Base-by-base conservation (phyloP, 2,888 invertebrate species). In the Fissipunctia ypsillon region DNA sequence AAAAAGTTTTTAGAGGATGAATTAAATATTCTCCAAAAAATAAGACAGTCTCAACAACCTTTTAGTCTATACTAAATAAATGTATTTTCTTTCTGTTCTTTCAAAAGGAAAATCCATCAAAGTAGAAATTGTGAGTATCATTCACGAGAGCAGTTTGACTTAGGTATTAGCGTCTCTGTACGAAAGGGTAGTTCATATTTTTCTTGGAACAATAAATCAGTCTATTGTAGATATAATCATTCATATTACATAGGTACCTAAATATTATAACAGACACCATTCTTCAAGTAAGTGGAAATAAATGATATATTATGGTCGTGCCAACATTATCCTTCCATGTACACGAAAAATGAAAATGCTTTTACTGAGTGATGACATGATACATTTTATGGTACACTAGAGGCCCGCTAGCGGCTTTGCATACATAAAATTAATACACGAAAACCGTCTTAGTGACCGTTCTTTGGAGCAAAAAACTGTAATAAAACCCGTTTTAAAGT, bases 271-370 rank as follows among this genome's bases (percentile, higher is more conserved):
- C 48, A 54, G 12, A 66, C 61, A 78, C 56, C 25, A 69, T 66
- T 69, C 48, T 69, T 64, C 54, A 61, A 61, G 67, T 68, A 59
- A 78, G 73, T 83, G 63, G 54, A 73, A 60, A 66, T 83, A 78
- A 65, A 83, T 83, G 69, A 81, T 78, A 64, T 78, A 78, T 70
- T 83, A 68, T 63, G 69, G 22, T 56, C 31, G 28, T 41, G 61
- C 28, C 14, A 45, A 56, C 69, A 79, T 81, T 83, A 78, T 41
- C 68, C 61, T 66, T 66, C 54, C 48, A 54, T 73, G 79, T 67
- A 67, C 45, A 68, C 59, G 71, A 80, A 83, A 72, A 83, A 80
- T 82, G 69, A 73, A 83, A 81, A 83, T 68, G 74, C 81, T 81
- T 83, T 81, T 83, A 83, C 74, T 35, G 69, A 56, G 63, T 79